Evolutionary conservation across 1,140 invertebrate species (phyloP), one percentile per base, ranked within the genome.

Genomic region (Hypsibius dujardini): DNA sequence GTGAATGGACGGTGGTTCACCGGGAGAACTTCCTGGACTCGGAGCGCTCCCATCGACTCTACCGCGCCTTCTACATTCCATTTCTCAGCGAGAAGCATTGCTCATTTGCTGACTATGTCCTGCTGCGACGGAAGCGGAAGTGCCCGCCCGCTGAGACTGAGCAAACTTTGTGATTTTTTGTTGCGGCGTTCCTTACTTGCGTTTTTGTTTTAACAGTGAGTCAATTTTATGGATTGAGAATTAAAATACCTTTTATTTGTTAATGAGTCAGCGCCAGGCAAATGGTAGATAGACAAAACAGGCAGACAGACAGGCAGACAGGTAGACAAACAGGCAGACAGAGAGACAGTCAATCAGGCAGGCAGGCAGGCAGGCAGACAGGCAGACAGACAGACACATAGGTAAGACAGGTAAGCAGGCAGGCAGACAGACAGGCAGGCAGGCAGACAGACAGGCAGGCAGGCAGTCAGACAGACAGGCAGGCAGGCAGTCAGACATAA

Each of bases 31-130:
- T 95, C 79, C 77, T 97, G 60, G 86, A 95, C 80, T 76, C 86
- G 1, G 80, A 83, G 47, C 88, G 84, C 71, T 94, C 91, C 0
- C 86, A 90, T 79, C 80, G 81, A 74, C 80, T 93, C 59, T 87
- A 90, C 72, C 81, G 92, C 78, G 87, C 90, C 56, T 95, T 95
- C 77, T 95, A 91, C 78, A 82, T 96, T 79, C 92, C 92, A 70
- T 86, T 87, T 76, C 71, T 92, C 45, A 90, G 87, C 1, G 81
- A 86, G 75, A 83, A 83, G 75, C 84, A 86, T 75, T 86, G 86
- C 72, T 82, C 81, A 40, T 94, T 87, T 78, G 85, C 85, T 1
- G 85, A 87, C 74, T 90, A 92, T 76, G 90, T 90, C 80, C 81
- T 95, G 67, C 81, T 95, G 70, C 86, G 87, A 80, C 85, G 62